Percentiles rank a stretch among this genome's conserved stretches.
These are phyloP conservation scores for Lacerta bilineata DNA, from an alignment of 2,797 vertebrate genomes.

Conservation along the genomic window DNA sequence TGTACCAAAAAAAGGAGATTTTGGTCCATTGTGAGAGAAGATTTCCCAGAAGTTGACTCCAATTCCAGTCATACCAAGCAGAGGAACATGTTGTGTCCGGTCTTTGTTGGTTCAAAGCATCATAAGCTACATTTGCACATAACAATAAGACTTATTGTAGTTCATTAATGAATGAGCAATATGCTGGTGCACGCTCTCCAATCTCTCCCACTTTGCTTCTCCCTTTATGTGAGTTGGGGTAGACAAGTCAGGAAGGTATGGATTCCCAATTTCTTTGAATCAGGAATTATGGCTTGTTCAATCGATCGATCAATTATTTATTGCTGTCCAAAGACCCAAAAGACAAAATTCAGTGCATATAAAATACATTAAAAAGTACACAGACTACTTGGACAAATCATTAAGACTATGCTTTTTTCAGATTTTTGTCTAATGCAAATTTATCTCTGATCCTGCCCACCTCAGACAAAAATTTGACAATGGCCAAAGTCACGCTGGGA, in stretches of 20 bases:
- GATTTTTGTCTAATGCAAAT: too few species aligned
- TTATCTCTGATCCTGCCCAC: too few species aligned
- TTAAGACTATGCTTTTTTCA: too few species aligned
- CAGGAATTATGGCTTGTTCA: background rate
- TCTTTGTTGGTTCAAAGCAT: background rate
- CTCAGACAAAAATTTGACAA: too few species aligned
- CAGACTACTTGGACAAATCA: too few species aligned
- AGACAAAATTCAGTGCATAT: too few species aligned
- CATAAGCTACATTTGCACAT: background rate
- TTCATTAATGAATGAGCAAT: background rate
- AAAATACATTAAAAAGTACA: too few species aligned
- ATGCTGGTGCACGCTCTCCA: background rate
- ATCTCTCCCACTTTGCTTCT: background rate
- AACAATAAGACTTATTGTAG: background rate
- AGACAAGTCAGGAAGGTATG: background rate
- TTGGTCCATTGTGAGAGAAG: background rate
- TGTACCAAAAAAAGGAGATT: background rate
- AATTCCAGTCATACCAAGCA: background rate
- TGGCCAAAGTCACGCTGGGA: too few species aligned
- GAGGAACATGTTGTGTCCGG: background rate
- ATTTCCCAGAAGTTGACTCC: background rate
- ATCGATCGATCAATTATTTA: too few species aligned
- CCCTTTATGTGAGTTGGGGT: background rate
- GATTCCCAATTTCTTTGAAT: background rate
- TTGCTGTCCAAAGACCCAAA: too few species aligned